phyloP scores from a whole-genome alignment of 2,888 invertebrate species.

The Acanthosepion pharaonis region DNA sequence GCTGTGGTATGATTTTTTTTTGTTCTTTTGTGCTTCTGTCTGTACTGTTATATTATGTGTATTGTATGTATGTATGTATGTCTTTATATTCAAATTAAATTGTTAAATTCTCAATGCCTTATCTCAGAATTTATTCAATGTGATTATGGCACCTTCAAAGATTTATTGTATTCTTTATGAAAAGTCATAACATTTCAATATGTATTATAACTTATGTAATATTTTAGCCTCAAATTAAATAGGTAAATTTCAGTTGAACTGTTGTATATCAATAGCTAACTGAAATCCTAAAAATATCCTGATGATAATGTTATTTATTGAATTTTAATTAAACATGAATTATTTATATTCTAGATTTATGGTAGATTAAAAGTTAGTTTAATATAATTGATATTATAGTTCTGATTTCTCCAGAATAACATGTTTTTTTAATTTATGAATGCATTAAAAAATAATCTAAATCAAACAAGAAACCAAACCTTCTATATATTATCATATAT shows the following conservation, averaged over 20 bases:
- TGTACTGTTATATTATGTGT: not conserved
- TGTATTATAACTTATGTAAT: not conserved
- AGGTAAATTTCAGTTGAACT: too few species aligned
- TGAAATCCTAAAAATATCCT: too few species aligned
- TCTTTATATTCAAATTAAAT: not conserved
- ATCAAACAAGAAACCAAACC: not conserved
- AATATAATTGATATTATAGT: not conserved
- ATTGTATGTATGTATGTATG: not conserved
- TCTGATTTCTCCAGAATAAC: not conserved
- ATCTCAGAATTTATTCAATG: not conserved
- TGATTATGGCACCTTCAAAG: not conserved
- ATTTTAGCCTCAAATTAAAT: not conserved
- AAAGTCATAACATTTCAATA: not conserved
- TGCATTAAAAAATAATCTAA: not conserved
- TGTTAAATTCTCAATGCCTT: not conserved
- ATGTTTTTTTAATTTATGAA: too few species aligned
- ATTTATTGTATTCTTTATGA: not conserved
- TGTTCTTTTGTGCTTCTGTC: not conserved
- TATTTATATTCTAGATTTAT: not conserved
- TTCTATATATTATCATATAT: not conserved
- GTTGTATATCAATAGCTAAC: too few species aligned
- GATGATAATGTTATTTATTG: too few species aligned
- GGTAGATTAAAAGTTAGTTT: not conserved
- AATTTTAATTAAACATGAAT: not conserved
- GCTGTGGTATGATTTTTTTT: constrained; percentile 35